Base-by-base conservation (phyloP, 2,888 invertebrate genomes). In the Dryomyza anilis region DNA sequence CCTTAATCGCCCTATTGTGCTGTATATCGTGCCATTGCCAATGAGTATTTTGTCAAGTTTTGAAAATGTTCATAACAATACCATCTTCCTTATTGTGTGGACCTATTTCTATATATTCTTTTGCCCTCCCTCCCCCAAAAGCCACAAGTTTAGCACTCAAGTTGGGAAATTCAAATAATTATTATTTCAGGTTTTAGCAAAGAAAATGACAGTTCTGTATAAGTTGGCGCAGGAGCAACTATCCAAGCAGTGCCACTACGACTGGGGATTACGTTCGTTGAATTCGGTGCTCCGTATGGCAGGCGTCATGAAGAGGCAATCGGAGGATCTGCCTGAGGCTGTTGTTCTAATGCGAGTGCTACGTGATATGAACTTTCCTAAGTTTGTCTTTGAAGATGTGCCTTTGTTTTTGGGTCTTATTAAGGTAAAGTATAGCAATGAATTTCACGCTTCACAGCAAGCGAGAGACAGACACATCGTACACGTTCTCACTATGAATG, bases 151-250 rank as follows among this genome's bases (percentile, higher is more conserved):
- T 29, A 14, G 23, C 16, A 48, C 27, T 16, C 33, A 19, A 43
- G 29, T 45, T 53, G 19, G 30, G 29, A 45, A 53, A 30, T 29
- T 48, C 59, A 36, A 59, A 59, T 48, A 33, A 21, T 46, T 55
- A 46, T 30, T 60, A 30, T 61, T 52, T 36, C 39, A 87, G 87
- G 86, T 91, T 4, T 81, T 96, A 53, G 95, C 96, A 0, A 96
- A 95, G 82, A 96, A 96, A 83, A 95, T 96, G 94, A 95, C 95
- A 0, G 93, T 94, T 1, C 81, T 96, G 12, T 96, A 96, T 82
- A 91, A 91, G 75, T 85, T 96, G 67, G 94, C 95, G 0, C 86
- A 89, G 64, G 94, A 94, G 74, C 96, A 96, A 80, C 85, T 96
- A 55, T 96, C 96, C 1, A 94, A 95, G 78, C 95, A 96, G 80